Percentiles rank a stretch among this genome's conserved stretches.
Conservation (phyloP, 1,140 invertebrate genomes). For the Physella acuta region DNA sequence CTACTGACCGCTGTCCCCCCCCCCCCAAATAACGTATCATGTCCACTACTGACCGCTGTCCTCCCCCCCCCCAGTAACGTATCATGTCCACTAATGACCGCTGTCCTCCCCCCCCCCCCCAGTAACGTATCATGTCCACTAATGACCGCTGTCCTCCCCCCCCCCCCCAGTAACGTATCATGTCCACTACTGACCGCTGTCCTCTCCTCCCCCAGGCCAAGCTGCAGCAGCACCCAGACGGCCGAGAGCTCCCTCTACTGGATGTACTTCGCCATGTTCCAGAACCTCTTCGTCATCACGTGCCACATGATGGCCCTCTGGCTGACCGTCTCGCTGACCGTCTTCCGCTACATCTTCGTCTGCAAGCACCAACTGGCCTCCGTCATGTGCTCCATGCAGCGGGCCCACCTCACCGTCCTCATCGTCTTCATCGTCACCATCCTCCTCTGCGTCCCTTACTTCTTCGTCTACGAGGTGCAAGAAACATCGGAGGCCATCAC, state of each 20-base stretch:
- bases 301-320: slow-evolving; percentile 92
- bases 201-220: slow-evolving; percentile 25
- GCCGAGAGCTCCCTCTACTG: too few species aligned
- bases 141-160: too few species aligned
- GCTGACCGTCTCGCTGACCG: slow-evolving; percentile 86
- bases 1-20: too few species aligned
- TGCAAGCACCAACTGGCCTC: slow-evolving; percentile 73
- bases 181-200: too few species aligned
- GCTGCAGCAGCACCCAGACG: slow-evolving; percentile 29
- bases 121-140: too few species aligned
- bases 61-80: too few species aligned
- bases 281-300: slow-evolving; percentile 72
- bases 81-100: too few species aligned
- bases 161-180: too few species aligned
- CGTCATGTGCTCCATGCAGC: slow-evolving; percentile 71
- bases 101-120: too few species aligned
- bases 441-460: slow-evolving; percentile 77
- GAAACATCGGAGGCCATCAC: slow-evolving; percentile 10
- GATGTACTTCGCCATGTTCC: slow-evolving; percentile 55
- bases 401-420: slow-evolving; percentile 75
- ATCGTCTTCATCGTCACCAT: slow-evolving; percentile 73
- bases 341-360: slow-evolving; percentile 91
- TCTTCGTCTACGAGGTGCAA: slow-evolving; percentile 55
- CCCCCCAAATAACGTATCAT: too few species aligned
- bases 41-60: too few species aligned